Evolutionary conservation across 2,113 vertebrate species (phyloP), one percentile per base, ranked within the genome.

Genomic region (Cyphomyrus discorhynchus): DNA sequence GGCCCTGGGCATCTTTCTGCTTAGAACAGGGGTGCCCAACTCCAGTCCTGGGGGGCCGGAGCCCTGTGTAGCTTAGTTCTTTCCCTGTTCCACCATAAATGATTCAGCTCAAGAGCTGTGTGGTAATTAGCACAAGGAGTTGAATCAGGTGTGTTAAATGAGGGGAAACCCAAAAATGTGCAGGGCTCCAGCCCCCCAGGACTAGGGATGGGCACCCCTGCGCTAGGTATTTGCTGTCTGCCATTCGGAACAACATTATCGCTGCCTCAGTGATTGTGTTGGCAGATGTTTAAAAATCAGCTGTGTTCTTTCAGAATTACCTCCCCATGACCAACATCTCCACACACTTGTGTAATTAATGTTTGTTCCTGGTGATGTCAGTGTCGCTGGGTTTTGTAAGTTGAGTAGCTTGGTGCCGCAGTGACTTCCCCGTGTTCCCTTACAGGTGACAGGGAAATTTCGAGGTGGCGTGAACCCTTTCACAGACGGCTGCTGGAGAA

Each of bases 391-490:
- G 27, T 13, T 66, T 11, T 70, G 62, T 42, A 19, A 80, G 74
- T 17, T 17, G 74, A 35, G 15, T 15, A 17, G 31, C 70, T 15
- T n/a, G 31, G 8, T 21, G 10, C 50, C 2, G 5, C 27, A 6
- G n/a, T 24, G 13, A 17, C 24, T 0, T 89, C 53, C 21, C 19
- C 45, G 45, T 27, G 8, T 46, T 19, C 47, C 70, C 2, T 87
- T 17, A 47, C 91, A 99, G 98, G 98, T 99, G 87, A 99, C 98
- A 0, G 98, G 98, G 90, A 99, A 99, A 94, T 99, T 99, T 94
- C 95, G 98, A 0, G 98, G 98, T 24, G 98, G 98, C 0, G 98
- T 99, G 31, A 99, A 99, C 91, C 98, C 98, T 19, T 99, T 99
- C 94, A 99, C 98, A 89, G 98, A 98, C 0, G 98, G 98, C 92